Evolutionary conservation across 1,140 invertebrate genomes (phyloP).

Genomic region (Doryteuthis pealeii): DNA sequence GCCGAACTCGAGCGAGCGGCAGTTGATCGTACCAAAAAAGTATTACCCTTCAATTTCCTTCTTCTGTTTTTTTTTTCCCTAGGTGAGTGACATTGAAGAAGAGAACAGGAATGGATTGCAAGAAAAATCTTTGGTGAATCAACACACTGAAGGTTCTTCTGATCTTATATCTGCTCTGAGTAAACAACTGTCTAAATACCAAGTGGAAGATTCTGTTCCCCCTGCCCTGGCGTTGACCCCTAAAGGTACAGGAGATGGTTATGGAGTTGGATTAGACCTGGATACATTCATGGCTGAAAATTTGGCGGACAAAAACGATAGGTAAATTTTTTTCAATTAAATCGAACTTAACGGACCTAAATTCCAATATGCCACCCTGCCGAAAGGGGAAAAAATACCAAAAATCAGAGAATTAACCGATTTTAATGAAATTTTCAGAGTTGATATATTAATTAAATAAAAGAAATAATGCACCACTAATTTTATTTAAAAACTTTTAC

Average conservation of each 20-base stretch:
- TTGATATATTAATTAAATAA: too few species aligned
- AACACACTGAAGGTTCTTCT: background rate
- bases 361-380: too few species aligned
- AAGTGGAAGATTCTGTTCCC: slow-evolving; percentile 39
- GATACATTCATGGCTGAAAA: slow-evolving; percentile 43
- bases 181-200: slow-evolving; percentile 39
- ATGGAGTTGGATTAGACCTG: slow-evolving; percentile 53
- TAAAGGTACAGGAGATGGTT: slow-evolving; percentile 51
- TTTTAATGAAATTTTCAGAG: too few species aligned
- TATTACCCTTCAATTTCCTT: too few species aligned
- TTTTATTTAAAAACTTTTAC: too few species aligned
- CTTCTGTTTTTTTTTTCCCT: background rate
- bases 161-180: slow-evolving; percentile 40
- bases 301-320: slow-evolving; percentile 21
- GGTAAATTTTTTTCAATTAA: too few species aligned
- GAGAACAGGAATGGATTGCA: background rate
- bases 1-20: too few species aligned
- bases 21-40: too few species aligned
- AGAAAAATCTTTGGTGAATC: background rate
- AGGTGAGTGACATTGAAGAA: background rate
- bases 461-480: too few species aligned
- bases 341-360: too few species aligned
- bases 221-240: slow-evolving; percentile 48
- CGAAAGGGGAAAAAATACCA: too few species aligned
- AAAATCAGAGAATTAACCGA: too few species aligned